phyloP scores from a whole-genome alignment of 1,140 invertebrate species.

The Agrypnia vestita region DNA sequence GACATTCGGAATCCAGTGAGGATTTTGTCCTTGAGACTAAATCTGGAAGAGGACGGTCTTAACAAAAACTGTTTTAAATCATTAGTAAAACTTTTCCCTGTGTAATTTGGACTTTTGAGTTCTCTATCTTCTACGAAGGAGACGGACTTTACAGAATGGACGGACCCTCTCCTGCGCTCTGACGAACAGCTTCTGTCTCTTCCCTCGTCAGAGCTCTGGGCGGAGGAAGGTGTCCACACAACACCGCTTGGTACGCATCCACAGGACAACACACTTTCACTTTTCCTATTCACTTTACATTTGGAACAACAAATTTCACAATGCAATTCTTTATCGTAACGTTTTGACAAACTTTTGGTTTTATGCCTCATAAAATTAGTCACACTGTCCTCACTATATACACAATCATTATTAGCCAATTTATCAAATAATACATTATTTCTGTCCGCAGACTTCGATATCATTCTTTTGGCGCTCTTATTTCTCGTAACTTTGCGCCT shows the following conservation, averaged over 20 bases:
- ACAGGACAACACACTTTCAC: conserved; percentile 11
- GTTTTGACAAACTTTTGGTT: conserved; percentile 32
- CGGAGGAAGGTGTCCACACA: background rate
- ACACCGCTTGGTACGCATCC: background rate
- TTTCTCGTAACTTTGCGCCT: conserved; percentile 44
- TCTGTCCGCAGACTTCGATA: conserved; percentile 18
- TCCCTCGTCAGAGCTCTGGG: background rate
- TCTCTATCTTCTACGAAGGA: conserved; percentile 69
- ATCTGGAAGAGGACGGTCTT: conserved; percentile 67
- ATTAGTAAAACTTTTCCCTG: conserved; percentile 71
- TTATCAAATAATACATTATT: conserved; percentile 54
- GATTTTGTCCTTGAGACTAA: conserved; percentile 70
- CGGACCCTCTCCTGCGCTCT: conserved; percentile 62
- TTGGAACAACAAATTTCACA: conserved; percentile 66
- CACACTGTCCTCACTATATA: conserved; percentile 27
- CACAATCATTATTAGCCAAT: conserved; percentile 42
- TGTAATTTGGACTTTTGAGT: conserved; percentile 68
- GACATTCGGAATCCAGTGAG: conserved; percentile 64
- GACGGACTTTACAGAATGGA: conserved; percentile 70
- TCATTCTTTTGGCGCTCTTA: background rate
- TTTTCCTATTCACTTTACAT: conserved; percentile 25
- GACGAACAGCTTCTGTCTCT: background rate
- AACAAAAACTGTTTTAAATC: conserved; percentile 71
- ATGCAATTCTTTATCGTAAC: conserved; percentile 58
- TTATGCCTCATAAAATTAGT: conserved; percentile 31